phyloP scores from a whole-genome alignment of 2,113 vertebrate genomes.

The Cyanoliseus patagonus region DNA sequence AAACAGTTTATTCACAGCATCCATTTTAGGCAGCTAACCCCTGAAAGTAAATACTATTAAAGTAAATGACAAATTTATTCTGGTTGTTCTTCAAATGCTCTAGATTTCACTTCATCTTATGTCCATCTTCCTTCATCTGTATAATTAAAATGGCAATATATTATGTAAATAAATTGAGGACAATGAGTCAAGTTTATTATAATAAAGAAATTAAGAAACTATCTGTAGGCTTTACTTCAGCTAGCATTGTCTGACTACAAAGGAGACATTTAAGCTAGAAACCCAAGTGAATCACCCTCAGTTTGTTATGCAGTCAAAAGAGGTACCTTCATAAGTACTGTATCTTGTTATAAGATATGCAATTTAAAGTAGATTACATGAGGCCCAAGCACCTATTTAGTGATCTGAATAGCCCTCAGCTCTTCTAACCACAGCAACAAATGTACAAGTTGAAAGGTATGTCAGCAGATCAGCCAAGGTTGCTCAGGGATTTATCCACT shows the following conservation, averaged over 20 bases:
- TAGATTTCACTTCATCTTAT: neutral
- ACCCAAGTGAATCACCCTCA: neutral
- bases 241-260: neutral
- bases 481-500: neutral
- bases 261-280: neutral
- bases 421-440: neutral
- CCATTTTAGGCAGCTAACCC: neutral
- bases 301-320: neutral
- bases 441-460: neutral
- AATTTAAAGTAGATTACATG: neutral
- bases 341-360: neutral
- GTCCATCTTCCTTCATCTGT: neutral
- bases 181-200: neutral
- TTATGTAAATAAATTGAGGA: neutral
- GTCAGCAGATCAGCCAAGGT: neutral
- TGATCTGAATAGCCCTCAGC: neutral
- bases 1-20: neutral
- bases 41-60: neutral
- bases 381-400: neutral
- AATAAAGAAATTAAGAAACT: neutral
- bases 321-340: neutral
- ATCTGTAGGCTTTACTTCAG: neutral
- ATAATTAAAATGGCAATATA: neutral
- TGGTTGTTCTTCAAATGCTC: neutral
- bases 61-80: neutral